Conservation (phyloP, 2,113 vertebrate genomes). For the Alouatta palliata region DNA sequence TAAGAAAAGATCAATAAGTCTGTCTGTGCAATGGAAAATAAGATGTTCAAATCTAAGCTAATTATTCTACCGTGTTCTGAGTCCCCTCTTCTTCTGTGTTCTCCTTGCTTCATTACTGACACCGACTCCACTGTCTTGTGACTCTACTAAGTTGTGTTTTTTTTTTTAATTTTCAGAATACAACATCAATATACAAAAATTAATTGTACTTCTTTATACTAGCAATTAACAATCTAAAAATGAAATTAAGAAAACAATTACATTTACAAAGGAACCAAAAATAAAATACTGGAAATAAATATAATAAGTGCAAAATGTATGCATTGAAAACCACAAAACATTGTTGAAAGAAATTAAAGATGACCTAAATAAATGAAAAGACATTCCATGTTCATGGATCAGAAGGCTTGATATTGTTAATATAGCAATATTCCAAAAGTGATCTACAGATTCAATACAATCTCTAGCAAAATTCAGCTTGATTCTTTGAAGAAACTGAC, state of each 20-base stretch:
- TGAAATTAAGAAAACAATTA: conserved; percentile 4
- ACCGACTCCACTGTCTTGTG: background rate
- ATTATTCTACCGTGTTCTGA: background rate
- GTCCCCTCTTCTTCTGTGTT: background rate
- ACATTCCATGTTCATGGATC: background rate
- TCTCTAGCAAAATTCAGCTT: background rate
- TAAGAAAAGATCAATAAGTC: background rate
- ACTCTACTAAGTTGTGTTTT: background rate
- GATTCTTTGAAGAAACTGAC: background rate
- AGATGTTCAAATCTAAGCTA: background rate
- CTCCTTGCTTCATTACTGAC: background rate
- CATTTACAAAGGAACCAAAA: conserved; percentile 7
- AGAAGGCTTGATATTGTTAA: background rate
- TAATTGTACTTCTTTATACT: background rate
- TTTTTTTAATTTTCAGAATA: background rate
- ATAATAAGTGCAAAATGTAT: background rate
- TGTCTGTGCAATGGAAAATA: background rate
- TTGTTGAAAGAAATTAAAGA: conserved; percentile 26
- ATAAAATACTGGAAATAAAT: background rate
- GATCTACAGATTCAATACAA: background rate
- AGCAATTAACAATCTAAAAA: background rate
- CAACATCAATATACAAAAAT: background rate
- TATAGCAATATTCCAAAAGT: background rate
- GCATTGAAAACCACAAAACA: conserved; percentile 10
- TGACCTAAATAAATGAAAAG: background rate